Evolutionary conservation across 2,888 invertebrate genomes (phyloP).

Genomic region (Agriotes lineatus): DNA sequence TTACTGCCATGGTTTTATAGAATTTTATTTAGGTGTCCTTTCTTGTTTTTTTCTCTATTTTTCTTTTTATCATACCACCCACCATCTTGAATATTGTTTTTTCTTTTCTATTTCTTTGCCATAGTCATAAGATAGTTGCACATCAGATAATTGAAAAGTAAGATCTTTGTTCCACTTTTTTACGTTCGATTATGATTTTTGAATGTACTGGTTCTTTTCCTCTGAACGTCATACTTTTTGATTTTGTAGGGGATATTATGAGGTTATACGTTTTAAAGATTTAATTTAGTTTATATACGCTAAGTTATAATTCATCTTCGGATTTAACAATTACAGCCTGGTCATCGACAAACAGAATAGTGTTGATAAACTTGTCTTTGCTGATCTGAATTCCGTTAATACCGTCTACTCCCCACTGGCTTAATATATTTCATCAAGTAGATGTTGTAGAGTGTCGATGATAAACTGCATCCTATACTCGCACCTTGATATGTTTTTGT

Average conservation of each 20-base stretch:
- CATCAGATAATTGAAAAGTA: neutral
- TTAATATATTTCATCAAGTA: neutral
- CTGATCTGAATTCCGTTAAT: no score
- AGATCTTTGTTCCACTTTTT: neutral
- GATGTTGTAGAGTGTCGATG: neutral
- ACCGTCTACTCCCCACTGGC: neutral
- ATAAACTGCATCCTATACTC: neutral
- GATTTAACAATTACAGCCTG: neutral
- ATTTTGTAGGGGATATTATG: no score
- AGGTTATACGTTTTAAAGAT: neutral
- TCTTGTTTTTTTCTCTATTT: neutral
- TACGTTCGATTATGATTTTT: neutral
- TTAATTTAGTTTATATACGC: neutral
- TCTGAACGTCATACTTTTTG: no score
- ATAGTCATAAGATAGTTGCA: neutral
- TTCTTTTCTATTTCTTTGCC: neutral
- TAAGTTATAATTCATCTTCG: neutral
- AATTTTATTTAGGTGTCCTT: neutral
- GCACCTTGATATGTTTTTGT: no score
- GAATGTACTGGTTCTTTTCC: neutral
- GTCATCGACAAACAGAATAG: neutral
- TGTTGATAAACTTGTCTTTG: neutral
- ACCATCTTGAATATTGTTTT: neutral
- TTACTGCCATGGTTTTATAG: neutral
- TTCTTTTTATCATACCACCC: neutral